phyloP scores from a whole-genome alignment of 1,140 invertebrate species.

The Linepithema humile region DNA sequence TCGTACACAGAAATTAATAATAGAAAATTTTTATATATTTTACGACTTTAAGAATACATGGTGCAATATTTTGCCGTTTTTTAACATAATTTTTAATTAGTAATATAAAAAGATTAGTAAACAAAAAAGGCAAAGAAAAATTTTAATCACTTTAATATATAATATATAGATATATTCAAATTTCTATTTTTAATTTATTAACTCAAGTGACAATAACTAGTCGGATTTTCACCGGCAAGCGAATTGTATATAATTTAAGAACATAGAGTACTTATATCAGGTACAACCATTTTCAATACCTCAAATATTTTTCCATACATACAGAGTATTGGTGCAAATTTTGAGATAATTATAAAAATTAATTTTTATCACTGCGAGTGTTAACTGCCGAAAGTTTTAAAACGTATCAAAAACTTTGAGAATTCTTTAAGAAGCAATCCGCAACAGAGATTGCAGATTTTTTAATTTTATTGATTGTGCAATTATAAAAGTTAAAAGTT shows the following conservation, averaged over 20 bases:
- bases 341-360: neutral
- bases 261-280: neutral
- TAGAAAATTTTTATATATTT: neutral
- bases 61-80: too few relatives aligned
- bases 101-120: too few relatives aligned
- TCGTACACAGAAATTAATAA: too few relatives aligned
- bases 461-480: too few relatives aligned
- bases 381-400: too few relatives aligned
- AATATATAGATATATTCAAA: neutral
- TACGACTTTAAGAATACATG: too few relatives aligned
- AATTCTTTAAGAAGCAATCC: too few relatives aligned
- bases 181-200: neutral
- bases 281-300: conserved; percentile 7
- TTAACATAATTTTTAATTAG: too few relatives aligned
- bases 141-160: neutral
- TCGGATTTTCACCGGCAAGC: neutral
- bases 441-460: too few relatives aligned
- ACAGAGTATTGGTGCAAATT: neutral
- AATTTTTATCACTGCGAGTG: too few relatives aligned
- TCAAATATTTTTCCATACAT: conserved; percentile 8
- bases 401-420: too few relatives aligned
- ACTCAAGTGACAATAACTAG: neutral
- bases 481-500: too few relatives aligned
- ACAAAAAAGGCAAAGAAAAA: neutral
- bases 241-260: neutral